Evolutionary conservation across 1,140 invertebrate genomes (phyloP), one percentile per base, ranked within the genome.

Genomic region (Bilobella aurantiaca): DNA sequence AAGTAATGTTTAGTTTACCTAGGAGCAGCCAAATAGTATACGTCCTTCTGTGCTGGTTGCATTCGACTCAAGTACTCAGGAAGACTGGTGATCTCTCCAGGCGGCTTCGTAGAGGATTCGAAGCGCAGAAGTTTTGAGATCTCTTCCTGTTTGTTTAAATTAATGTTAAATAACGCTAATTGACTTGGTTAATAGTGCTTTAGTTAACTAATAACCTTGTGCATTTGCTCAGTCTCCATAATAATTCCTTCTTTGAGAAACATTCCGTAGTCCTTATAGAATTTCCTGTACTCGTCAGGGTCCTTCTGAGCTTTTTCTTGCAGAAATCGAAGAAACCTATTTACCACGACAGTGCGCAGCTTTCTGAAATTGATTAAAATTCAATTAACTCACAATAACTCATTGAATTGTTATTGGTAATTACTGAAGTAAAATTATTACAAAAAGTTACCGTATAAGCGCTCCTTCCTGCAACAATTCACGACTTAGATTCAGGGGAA

Each of bases 221-320:
- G 87, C 0, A 82, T 74, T 67, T 89, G 84, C 74, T 91, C 88
- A 60, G 83, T 78, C 63, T 86, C 87, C 1, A 87, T 88, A 3
- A 97, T 85, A 74, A 98, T 93, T 32, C 93, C 95, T 79, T 98
- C 94, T 75, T 97, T 95, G 16, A 98, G 83, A 76, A 95, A 98
- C 34, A 96, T 76, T 1, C 88, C 88, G 77, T 96, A 98, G 73
- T 96, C 90, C 34, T 85, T 84, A 75, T 96, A 97, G 77, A 98
- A 98, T 58, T 86, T 81, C 46, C 85, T 81, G 78, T 90, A 98
- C 56, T 87, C 86, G 21, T 87, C 85, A 0, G 83, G 78, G 73
- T 96, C 86, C 76, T 97, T 96, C 47, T 84, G 87, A 25, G 91
- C 82, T 77, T 87, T 86, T 12, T 97, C 91, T 65, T 86, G 79